Conservation (phyloP, 2,797 vertebrate genomes). For the Chiroxiphia lanceolata region DNA sequence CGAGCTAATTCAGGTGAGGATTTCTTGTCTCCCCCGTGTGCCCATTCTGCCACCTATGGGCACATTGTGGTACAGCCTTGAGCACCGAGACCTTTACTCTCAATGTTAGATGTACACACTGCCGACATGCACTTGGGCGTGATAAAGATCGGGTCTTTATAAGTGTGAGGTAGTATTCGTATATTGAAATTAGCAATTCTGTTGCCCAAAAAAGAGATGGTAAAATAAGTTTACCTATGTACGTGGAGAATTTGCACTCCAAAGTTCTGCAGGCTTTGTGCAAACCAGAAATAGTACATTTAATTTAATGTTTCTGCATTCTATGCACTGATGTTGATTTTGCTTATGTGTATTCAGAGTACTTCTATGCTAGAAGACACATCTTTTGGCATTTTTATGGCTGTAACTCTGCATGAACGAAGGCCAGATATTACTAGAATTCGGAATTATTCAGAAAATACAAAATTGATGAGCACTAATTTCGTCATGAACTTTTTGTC, state of each 20-base stretch:
- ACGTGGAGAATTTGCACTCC: background rate
- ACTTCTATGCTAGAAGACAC: background rate
- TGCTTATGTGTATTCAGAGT: background rate
- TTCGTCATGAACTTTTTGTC: background rate
- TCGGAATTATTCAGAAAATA: background rate
- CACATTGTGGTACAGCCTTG: background rate
- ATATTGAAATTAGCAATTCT: background rate
- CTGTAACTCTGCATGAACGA: background rate
- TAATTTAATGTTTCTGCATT: background rate
- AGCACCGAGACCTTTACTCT: background rate
- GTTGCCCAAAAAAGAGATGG: background rate
- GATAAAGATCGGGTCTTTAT: background rate
- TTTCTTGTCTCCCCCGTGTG: background rate
- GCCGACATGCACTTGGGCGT: background rate
- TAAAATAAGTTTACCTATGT: background rate
- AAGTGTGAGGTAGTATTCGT: background rate
- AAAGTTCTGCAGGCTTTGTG: background rate
- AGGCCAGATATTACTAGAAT: background rate
- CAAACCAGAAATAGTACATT: background rate
- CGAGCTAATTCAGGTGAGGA: slow-evolving; percentile 81
- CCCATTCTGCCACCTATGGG: background rate
- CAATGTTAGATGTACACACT: background rate
- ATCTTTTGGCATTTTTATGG: background rate
- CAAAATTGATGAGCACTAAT: background rate
- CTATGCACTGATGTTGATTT: background rate